Base-by-base conservation (phyloP, 2,113 vertebrate species). In the Trogon melanurus region DNA sequence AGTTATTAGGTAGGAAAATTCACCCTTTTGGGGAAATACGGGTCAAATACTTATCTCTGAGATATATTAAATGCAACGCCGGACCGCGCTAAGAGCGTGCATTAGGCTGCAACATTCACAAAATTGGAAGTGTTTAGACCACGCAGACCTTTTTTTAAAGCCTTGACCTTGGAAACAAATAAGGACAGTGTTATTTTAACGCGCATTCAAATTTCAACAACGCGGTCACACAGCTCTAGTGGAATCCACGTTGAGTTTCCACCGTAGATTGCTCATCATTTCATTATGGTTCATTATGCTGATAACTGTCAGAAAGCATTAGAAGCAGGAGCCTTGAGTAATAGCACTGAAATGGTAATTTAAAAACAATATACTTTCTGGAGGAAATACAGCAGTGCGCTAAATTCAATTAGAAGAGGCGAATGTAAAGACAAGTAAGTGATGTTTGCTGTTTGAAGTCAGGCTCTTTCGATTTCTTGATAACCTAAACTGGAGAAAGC, bases 231-330 rank as follows among this genome's bases (percentile, higher is more conserved):
- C 76, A 94, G 96, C 93, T 96, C 97, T 96, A 72, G 81, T 97
- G 97, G 97, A 97, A 97, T 97, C 93, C 82, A 97, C 97, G 67
- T 19, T 93, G 97, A 97, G 96, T 97, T 98, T 98, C 97, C 97
- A 98, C 97, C 89, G 96, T 97, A 98, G 97, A 98, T 96, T 97
- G 97, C 97, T 98, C 97, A 97, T 98, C 98, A 98, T 98, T 98
- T 98, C 98, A 98, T 98, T 98, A 98, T 70, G 95, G 97, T 95
- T 98, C 98, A 98, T 98, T 98, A 98, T 97, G 97, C 91, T 97
- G 98, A 98, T 98, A 98, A 98, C 98, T 98, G 98, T 98, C 98
- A 98, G 96, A 96, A 97, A 91, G 97, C 97, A 98, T 98, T 98
- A 98, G 97, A 96, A 96, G 94, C 54, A 67, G 95, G 89, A 96